Evolutionary conservation across 2,113 vertebrate genomes (phyloP).

Genomic region (Ochotona princeps): DNA sequence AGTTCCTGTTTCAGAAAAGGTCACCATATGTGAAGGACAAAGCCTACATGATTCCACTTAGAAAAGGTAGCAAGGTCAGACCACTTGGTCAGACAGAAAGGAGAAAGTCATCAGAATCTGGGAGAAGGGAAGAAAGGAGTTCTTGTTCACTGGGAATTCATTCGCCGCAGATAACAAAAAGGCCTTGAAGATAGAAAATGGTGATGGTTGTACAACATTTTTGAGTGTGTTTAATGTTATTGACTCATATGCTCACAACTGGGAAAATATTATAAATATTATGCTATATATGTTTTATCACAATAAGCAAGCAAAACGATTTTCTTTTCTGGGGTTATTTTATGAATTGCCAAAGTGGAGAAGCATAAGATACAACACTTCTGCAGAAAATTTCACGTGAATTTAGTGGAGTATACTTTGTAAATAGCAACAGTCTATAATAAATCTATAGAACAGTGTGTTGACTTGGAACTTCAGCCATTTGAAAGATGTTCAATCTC

Average conservation of each 20-base stretch:
- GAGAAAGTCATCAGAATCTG: neutral
- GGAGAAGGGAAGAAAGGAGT: neutral
- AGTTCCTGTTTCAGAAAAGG: neutral
- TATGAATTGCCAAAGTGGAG: neutral
- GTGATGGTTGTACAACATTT: neutral
- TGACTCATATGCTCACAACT: neutral
- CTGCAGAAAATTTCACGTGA: conserved; percentile 8
- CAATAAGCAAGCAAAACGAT: neutral
- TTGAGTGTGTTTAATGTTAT: neutral
- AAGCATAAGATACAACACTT: neutral
- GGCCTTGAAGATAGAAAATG: neutral
- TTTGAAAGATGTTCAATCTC: conserved; percentile 47
- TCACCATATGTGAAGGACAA: neutral
- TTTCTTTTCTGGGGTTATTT: neutral
- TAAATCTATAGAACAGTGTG: conserved; percentile 27
- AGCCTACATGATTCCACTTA: neutral
- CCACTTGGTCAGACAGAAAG: neutral
- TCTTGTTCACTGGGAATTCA: neutral
- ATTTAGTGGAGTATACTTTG: neutral
- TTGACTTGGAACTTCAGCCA: conserved; percentile 16
- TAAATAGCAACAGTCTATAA: conserved; percentile 16
- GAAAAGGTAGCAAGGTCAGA: neutral
- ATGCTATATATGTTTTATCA: neutral
- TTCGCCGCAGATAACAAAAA: neutral
- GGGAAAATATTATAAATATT: neutral